Evolutionary conservation across 2,888 invertebrate genomes (phyloP).

Genomic region (Barypeithes pellucidus): DNA sequence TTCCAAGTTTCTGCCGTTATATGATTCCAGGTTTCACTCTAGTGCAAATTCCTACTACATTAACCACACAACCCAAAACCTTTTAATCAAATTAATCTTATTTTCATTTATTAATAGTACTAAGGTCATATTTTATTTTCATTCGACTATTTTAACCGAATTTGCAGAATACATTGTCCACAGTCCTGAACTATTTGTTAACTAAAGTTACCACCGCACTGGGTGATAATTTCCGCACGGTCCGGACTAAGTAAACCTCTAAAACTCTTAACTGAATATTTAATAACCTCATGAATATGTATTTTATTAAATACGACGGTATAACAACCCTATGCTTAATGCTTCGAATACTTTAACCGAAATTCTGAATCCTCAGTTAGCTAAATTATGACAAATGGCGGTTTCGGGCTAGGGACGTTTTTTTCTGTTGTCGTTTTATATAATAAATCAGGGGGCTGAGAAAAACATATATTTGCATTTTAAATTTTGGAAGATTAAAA

Average conservation of each 20-base stretch:
- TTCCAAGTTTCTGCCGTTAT: no score
- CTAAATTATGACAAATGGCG: constrained; percentile 34
- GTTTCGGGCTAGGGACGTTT: background rate
- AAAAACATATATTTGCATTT: background rate
- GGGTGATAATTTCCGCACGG: constrained; percentile 50
- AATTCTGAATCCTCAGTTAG: constrained; percentile 33
- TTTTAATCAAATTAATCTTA: no score
- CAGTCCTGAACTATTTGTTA: constrained; percentile 47
- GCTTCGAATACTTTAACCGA: constrained; percentile 39
- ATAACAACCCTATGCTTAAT: constrained; percentile 49
- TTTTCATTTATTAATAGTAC: background rate
- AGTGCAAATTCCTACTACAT: no score
- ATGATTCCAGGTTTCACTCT: no score
- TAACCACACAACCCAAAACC: no score
- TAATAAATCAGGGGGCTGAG: background rate
- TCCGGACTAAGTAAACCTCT: constrained; percentile 54
- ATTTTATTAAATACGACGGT: constrained; percentile 56
- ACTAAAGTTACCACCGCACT: constrained; percentile 34
- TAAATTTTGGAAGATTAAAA: background rate
- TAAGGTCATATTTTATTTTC: background rate
- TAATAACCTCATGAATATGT: constrained; percentile 58
- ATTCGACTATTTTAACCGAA: constrained; percentile 14
- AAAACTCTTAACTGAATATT: constrained; percentile 58
- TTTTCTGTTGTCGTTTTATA: constrained; percentile 3
- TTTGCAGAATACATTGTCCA: constrained; percentile 44